These are phyloP conservation scores for Stictocephala bisonia DNA, from an alignment of 2,888 invertebrate species.

Conservation along the genomic window DNA sequence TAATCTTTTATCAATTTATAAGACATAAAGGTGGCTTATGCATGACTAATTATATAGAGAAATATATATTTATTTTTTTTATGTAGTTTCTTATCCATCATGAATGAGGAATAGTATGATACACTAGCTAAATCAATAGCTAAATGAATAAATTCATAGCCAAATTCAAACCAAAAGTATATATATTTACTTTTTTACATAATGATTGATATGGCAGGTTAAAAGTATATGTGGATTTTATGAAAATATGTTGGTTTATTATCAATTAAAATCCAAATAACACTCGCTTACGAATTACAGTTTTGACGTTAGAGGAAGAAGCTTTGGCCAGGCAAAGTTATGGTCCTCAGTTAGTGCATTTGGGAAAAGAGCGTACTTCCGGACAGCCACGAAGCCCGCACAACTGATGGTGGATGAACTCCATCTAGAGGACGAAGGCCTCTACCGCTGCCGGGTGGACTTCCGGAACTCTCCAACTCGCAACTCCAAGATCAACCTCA, in stretches of 20 bases:
- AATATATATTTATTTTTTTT: too few species aligned
- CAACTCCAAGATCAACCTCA: constrained; percentile 68
- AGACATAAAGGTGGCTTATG: too few species aligned
- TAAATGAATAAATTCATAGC: background rate
- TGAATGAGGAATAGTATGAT: too few species aligned
- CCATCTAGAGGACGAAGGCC: constrained; percentile 66
- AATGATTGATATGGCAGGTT: background rate
- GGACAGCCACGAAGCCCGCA: constrained; percentile 69
- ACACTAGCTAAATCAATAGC: too few species aligned
- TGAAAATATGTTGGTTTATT: too few species aligned
- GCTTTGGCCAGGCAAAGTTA: constrained; percentile 68
- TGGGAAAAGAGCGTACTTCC: constrained; percentile 70
- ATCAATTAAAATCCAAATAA: background rate
- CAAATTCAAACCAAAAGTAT: background rate
- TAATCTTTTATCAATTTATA: too few species aligned
- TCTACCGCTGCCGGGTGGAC: constrained; percentile 69
- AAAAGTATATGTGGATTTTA: too few species aligned
- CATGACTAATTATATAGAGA: too few species aligned
- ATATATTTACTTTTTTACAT: background rate
- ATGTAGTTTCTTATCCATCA: too few species aligned
- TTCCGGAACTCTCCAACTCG: constrained; percentile 68
- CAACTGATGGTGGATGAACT: constrained; percentile 67
- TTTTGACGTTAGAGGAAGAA: constrained; percentile 71
- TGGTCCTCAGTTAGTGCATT: constrained; percentile 72
- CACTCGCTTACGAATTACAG: constrained; percentile 63